phyloP scores from a whole-genome alignment of 2,113 vertebrate genomes.

The Otus sunia region DNA sequence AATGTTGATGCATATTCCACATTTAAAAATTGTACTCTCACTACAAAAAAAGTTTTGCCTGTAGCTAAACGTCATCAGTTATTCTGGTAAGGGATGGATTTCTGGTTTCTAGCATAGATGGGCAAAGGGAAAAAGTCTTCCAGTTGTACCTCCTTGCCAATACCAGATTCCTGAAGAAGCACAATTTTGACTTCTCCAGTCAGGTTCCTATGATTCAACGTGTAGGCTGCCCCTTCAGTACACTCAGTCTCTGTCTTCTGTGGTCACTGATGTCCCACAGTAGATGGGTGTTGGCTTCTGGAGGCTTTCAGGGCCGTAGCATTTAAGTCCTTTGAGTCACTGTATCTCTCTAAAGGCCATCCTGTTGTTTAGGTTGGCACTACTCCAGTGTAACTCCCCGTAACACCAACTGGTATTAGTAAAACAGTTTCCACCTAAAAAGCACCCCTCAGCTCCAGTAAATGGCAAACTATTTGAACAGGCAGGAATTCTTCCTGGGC shows the following conservation, averaged over 20 bases:
- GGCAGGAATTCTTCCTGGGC: neutral
- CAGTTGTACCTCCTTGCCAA: neutral
- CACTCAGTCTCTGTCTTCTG: neutral
- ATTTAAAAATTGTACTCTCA: neutral
- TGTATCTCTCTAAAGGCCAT: neutral
- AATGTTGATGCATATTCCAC: neutral
- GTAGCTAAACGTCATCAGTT: neutral
- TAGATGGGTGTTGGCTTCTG: neutral
- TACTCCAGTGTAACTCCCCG: accelerated
- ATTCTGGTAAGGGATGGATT: neutral
- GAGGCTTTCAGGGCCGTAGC: neutral
- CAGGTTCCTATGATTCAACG: neutral
- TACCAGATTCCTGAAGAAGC: neutral
- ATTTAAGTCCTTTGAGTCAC: neutral
- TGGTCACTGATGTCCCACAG: neutral
- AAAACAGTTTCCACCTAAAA: neutral
- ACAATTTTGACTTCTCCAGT: neutral
- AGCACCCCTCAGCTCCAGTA: neutral
- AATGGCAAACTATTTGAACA: neutral
- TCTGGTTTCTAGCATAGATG: neutral
- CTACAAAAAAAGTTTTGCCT: neutral
- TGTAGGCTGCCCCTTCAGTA: neutral
- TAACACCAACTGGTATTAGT: neutral
- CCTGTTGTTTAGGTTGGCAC: neutral
- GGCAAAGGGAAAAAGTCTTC: neutral